Base-by-base conservation (phyloP, 2,797 vertebrate species). In the Arnoldichthys spilopterus region DNA sequence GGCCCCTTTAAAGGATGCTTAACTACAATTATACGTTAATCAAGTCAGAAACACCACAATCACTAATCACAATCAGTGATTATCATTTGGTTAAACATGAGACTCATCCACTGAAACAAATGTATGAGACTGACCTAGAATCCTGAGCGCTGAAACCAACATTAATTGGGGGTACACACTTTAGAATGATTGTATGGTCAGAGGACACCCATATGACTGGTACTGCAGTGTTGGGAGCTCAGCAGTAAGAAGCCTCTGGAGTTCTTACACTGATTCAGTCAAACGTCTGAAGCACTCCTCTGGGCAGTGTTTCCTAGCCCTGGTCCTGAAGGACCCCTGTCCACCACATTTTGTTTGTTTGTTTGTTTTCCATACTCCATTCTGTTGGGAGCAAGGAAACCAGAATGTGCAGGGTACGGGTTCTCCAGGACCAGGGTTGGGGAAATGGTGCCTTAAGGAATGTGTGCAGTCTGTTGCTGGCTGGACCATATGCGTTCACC, bases 401-500 rank as follows among this genome's bases (percentile, higher is more conserved):
- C n/a, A n/a, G n/a, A n/a, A n/a, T n/a, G n/a, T n/a, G n/a, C n/a
- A n/a, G n/a, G n/a, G n/a, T n/a, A n/a, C n/a, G n/a, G n/a, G n/a
- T n/a, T n/a, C n/a, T n/a, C n/a, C n/a, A n/a, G n/a, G n/a, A n/a
- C n/a, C n/a, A n/a, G n/a, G n/a, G n/a, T n/a, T n/a, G n/a, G n/a
- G n/a, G n/a, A n/a, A n/a, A n/a, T n/a, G n/a, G n/a, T n/a, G n/a
- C n/a, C n/a, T n/a, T 28, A 1, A 72, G 24, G 24, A 74, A 61
- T 71, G 13, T 61, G 71, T 84, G 66, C 26, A 53, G 51, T 80
- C 79, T 70, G 72, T 59, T 79, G 53, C 56, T 15, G 20, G 47
- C 63, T 77, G 76, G 74, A 72, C 72, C 53, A 82, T 30, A 76
- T 80, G 80, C 69, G 84, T 79, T 89, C 87, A 89, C 86, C 86